Percentiles rank a stretch among this genome's conserved stretches.
These are phyloP conservation scores for Neria commutata DNA, from an alignment of 2,888 invertebrate genomes.

Conservation along the genomic window DNA sequence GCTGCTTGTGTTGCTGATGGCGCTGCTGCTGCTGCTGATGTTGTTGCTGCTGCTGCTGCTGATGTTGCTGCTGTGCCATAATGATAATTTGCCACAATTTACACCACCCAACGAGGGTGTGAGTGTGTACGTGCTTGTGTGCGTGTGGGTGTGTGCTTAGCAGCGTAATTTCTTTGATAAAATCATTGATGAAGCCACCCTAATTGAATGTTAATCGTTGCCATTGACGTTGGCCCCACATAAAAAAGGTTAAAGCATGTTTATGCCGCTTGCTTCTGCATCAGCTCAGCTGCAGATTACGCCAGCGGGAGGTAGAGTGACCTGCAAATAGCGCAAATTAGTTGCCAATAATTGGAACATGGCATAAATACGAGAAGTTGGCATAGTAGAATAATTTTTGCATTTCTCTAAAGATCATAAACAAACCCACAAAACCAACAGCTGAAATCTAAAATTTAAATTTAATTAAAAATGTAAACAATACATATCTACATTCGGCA, in stretches of 20 bases:
- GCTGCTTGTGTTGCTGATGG: constrained; percentile 52
- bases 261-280: not conserved
- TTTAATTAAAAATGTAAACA: constrained; percentile 11
- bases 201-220: constrained; percentile 57
- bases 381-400: no score
- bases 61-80: constrained; percentile 35
- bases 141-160: not conserved
- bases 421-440: not conserved
- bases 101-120: constrained; percentile 29
- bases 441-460: constrained; percentile 1
- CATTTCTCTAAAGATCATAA: no score
- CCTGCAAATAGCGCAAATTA: constrained; percentile 12
- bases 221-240: constrained; percentile 48
- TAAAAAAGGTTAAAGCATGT: constrained; percentile 20
- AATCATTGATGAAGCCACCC: constrained; percentile 53
- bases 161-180: constrained; percentile 51
- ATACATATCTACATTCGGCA: not conserved
- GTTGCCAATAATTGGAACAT: no score
- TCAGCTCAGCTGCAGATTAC: not conserved
- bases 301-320: not conserved
- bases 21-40: constrained; percentile 28
- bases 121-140: not conserved
- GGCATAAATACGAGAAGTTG: no score
- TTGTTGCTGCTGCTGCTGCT: constrained; percentile 44
- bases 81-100: constrained; percentile 56